Base-by-base conservation (phyloP, 2,888 invertebrate genomes). In the Polydrusus pterygomalis region DNA sequence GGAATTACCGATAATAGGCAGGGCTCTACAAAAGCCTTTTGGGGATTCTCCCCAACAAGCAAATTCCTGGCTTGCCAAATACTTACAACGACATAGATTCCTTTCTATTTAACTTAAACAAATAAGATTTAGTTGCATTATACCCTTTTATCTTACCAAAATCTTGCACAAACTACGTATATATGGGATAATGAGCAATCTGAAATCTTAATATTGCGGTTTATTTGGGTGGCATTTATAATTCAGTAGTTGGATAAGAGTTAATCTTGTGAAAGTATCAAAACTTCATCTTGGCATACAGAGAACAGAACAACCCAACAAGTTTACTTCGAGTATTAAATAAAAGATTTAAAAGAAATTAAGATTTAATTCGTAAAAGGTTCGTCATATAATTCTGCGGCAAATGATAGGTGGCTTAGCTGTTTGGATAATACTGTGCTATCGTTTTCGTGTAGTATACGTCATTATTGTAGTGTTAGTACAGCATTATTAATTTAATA, bases 51-150 rank as follows among this genome's bases (percentile, higher is more conserved):
- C 56, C 58, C 38, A 60, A 60, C 58, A 60, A 60, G 58, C 38
- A 60, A 60, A 38, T 60, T 60, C 38, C 40, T 60, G 18, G 58
- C 38, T 60, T 60, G 38, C 58, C 58, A 60, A 56, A 56, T 56
- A 15, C 40, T 60, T 18, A 56, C 56, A 56, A 34, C 56, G 34
- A 34, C 38, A 60, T 60, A 60, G 58, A 60, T 60, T 60, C 58
- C 17, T 60, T 60, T 38, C 38, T 60, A 60, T 60, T 60, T 60
- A 60, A 60, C 58, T 60, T 38, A 6, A 60, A 60, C 58, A 63
- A 47, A 63, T 45, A 63, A n/a, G 40, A 68, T 54, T 56, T 43
- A 54, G 38, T 54, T 49, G 51, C 68, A 68, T 20, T 67, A 68
- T 40, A 54, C 30, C 68, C 43, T 54, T 54, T 54, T 68, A 54